These are phyloP conservation scores for Brachyalestes nurse DNA, from an alignment of 2,797 vertebrate species.

Conservation along the genomic window DNA sequence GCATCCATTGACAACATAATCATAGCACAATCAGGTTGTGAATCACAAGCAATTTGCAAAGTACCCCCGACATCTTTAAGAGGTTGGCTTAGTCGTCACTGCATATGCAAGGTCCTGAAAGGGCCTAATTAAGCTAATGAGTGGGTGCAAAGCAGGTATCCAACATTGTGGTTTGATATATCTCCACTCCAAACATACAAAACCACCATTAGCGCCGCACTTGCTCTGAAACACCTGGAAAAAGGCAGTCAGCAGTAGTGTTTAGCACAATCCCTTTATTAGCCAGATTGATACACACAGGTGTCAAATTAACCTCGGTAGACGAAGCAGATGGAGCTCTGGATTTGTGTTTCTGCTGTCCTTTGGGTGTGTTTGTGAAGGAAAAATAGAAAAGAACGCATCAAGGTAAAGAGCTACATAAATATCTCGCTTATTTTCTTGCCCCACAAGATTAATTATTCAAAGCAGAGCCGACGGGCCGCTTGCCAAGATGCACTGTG, in stretches of 20 bases:
- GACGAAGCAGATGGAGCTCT: constrained; percentile 62
- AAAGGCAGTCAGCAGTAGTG: constrained; percentile 4
- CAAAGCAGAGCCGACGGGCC: constrained; percentile 59
- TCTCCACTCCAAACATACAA: constrained; percentile 54
- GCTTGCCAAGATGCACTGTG: constrained; percentile 61
- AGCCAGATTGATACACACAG: constrained; percentile 57
- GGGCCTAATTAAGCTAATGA: constrained; percentile 79
- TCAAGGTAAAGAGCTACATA: constrained; percentile 53
- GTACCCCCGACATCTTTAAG: constrained; percentile 71
- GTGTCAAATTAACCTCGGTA: constrained; percentile 70
- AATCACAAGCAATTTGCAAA: constrained; percentile 80
- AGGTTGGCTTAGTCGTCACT: constrained; percentile 66
- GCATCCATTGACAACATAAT: constrained; percentile 82
- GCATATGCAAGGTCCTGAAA: constrained; percentile 72
- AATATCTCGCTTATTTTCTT: constrained; percentile 51
- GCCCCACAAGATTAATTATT: constrained; percentile 66
- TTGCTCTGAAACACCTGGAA: constrained; percentile 61
- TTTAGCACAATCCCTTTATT: constrained; percentile 31
- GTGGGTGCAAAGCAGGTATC: constrained; percentile 66
- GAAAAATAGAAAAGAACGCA: constrained; percentile 40
- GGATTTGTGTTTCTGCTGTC: constrained; percentile 53
- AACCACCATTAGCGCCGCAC: constrained; percentile 13
- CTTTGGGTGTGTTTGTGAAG: constrained; percentile 52
- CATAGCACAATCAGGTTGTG: constrained; percentile 78
- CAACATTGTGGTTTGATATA: constrained; percentile 54